Base-by-base conservation (phyloP, 2,888 invertebrate species). In the Drosophila greeni region DNA sequence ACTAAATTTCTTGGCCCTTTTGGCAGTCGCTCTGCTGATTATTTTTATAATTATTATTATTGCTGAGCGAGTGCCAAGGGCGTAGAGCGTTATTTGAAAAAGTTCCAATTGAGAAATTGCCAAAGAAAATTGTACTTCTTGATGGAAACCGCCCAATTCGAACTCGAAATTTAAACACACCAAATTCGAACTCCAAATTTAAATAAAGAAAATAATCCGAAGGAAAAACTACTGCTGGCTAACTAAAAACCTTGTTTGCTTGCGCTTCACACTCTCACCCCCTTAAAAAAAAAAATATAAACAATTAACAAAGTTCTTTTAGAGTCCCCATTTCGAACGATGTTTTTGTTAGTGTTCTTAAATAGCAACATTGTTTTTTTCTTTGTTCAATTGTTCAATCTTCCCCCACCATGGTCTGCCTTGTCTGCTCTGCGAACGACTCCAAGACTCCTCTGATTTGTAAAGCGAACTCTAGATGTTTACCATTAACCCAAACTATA, bases 61-160 rank as follows among this genome's bases (percentile, higher is more conserved):
- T 57, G 18, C 51, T 23, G 47, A 70, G 56, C 53, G 42, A 60
- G 36, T 37, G 53, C 34, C 43, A 60, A 51, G 36, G 34, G 29
- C 42, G 9, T 66, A 61, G 75, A 83, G 84, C 84, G 81, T 70
- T 76, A 74, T 75, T 84, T 82, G 76, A 78, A 78, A 78, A 72
- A 74, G 84, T 76, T 82, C 70, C 78, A 61, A 53, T 58, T 51
- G 49, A 53, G 37, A 65, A 62, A 45, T 47, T 66, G 54, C 61
- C 37, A 57, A 65, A 60, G 58, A 64, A 59, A 71, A 73, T 62
- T 57, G 45, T 47, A 70, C 37, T 60, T 45, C 53, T 55, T 57
- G 31, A 56, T 55, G 12, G 49, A 53, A 49, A 49, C 7, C 7
- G 26, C 12, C 47, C 51, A 36, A 66, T 68, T 51, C 42, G 37